Evolutionary conservation across 1,140 invertebrate species (phyloP), one percentile per base, ranked within the genome.

Genomic region (Physella acuta): DNA sequence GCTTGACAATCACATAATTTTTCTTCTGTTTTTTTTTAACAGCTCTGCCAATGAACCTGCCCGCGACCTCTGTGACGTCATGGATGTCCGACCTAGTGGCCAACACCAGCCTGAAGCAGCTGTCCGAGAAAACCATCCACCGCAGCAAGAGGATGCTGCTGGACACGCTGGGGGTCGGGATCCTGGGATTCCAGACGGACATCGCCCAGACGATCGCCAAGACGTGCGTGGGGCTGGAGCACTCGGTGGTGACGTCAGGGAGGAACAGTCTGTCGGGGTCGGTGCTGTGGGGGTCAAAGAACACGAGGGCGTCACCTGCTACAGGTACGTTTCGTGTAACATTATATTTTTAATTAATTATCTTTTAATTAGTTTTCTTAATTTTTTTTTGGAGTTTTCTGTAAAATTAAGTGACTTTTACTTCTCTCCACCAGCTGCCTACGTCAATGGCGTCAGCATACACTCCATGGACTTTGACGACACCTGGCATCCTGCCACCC

Each of bases 401-500:
- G 20, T 11, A 44, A 44, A 44, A 11, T 11, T 44, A 11, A 8
- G 8, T 44, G 20, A 44, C 8, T 44, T 11, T 44, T 44, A n/a
- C 24, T 61, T 3, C 16, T 64, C n/a, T n/a, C n/a, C n/a, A n/a
- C n/a, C 62, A 64, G 77, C 79, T 1, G 77, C 77, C 16, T 79
- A 70, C 58, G 63, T 80, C 26, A 80, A 80, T 64, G 79, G 77
- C 14, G 64, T 74, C 20, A 80, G 75, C 63, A 72, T 74, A 34
- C 79, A 80, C 56, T 72, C 79, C 20, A 80, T 80, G 79, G 79
- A 80, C 58, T 79, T 79, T 71, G 79, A 80, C 49, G 79, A 80
- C 64, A 80, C 79, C 0, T 80, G 79, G 79, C 72, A 76, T 51
- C 79, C 79, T 36, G 76, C 79, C 20, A 80, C 79, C 5, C 79